phyloP scores from a whole-genome alignment of 2,113 vertebrate genomes.

The Eclectus roratus region DNA sequence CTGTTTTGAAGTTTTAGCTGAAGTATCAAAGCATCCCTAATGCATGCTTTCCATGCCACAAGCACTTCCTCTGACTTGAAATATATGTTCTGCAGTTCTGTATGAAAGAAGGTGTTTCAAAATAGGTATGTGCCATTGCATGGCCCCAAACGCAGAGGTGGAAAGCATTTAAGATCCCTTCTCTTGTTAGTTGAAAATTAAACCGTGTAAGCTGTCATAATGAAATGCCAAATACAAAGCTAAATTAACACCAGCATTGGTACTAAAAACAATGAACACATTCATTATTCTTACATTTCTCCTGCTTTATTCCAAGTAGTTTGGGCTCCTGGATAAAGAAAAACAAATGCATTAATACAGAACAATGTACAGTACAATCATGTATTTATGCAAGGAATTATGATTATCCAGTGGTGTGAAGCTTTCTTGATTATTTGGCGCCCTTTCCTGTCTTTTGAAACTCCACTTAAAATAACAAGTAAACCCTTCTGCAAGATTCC shows the following conservation, averaged over 20 bases:
- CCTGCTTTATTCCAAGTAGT: background rate
- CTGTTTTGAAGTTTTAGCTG: background rate
- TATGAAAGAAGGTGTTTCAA: background rate
- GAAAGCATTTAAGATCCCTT: background rate
- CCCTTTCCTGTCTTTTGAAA: background rate
- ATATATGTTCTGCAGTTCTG: background rate
- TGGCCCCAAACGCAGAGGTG: background rate
- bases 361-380: background rate
- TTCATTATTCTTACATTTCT: background rate
- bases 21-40: background rate
- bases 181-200: background rate
- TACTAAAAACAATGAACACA: background rate
- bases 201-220: background rate
- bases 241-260: background rate
- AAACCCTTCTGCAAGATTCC: background rate
- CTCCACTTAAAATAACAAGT: background rate
- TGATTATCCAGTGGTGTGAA: background rate
- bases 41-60: background rate
- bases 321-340: background rate
- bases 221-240: background rate
- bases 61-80: background rate
- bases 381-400: background rate
- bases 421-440: background rate
- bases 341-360: background rate
- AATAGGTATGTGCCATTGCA: background rate